These are phyloP conservation scores for Silurus aristotelis DNA, from an alignment of 2,797 vertebrate species.

Conservation along the genomic window DNA sequence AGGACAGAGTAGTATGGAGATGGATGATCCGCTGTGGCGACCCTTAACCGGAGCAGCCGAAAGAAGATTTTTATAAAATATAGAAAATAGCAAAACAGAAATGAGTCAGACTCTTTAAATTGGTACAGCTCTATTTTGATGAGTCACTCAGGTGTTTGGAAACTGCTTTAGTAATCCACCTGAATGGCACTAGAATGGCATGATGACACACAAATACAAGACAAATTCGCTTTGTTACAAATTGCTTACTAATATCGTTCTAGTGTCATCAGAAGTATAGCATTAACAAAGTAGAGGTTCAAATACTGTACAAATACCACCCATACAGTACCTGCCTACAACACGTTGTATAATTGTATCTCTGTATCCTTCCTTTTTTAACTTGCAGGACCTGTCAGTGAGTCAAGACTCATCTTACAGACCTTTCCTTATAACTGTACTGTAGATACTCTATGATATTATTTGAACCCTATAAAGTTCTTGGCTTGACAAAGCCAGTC, in stretches of 20 bases:
- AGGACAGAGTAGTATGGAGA: no score
- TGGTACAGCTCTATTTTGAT: not conserved
- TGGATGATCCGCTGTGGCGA: no score
- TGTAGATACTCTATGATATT: not conserved
- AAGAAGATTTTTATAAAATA: no score
- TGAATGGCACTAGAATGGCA: not conserved
- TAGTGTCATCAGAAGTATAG: not conserved
- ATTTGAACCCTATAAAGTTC: not conserved
- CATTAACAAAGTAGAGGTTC: not conserved
- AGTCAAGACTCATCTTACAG: not conserved
- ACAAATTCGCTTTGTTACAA: not conserved
- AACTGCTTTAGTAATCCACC: not conserved
- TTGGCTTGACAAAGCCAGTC: no score
- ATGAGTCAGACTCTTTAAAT: not conserved
- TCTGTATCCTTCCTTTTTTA: not conserved
- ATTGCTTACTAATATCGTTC: not conserved
- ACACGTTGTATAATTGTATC: not conserved
- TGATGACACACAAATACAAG: not conserved
- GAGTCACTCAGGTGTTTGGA: slow-evolving; percentile 12
- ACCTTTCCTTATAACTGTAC: not conserved
- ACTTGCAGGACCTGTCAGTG: not conserved
- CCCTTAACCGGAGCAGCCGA: no score
- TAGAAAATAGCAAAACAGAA: not conserved
- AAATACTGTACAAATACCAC: not conserved
- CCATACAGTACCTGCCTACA: not conserved